Conservation (phyloP, 2,888 invertebrate species). For the Drosophila nr. fundita region DNA sequence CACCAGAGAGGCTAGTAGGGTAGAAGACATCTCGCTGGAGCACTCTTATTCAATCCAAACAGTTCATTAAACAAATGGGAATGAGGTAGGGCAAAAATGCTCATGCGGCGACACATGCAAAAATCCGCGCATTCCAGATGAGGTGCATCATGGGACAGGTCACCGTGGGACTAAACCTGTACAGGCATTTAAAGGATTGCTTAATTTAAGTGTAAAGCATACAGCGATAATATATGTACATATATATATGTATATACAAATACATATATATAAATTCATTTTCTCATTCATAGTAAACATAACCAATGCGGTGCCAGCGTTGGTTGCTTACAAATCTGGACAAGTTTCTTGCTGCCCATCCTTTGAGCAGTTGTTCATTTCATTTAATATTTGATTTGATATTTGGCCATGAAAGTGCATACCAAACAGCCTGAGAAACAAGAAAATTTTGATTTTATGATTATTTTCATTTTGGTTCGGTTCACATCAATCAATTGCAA, state of each 20-base stretch:
- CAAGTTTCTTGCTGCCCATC: background rate
- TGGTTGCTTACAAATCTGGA: background rate
- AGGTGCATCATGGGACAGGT: background rate
- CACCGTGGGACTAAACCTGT: background rate
- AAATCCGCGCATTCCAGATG: background rate
- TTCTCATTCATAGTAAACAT: background rate
- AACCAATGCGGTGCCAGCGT: background rate
- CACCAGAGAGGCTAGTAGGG: background rate
- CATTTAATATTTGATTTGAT: slow-evolving; percentile 21
- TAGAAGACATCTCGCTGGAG: background rate
- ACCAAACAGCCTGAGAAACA: background rate
- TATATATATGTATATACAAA: background rate
- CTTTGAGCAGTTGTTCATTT: slow-evolving; percentile 7
- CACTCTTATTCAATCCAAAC: too few relatives aligned
- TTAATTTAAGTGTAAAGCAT: background rate
- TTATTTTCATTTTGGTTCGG: slow-evolving; percentile 3
- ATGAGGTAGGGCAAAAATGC: background rate
- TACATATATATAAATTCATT: background rate
- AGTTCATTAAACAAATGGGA: background rate
- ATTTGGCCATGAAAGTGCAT: background rate
- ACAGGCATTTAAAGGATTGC: background rate
- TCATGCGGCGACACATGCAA: background rate
- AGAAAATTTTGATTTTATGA: slow-evolving; percentile 11
- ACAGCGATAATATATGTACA: background rate
- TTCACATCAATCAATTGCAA: background rate